Evolutionary conservation across 1,140 invertebrate species (phyloP).

Genomic region (Drosophila lacertosa): DNA sequence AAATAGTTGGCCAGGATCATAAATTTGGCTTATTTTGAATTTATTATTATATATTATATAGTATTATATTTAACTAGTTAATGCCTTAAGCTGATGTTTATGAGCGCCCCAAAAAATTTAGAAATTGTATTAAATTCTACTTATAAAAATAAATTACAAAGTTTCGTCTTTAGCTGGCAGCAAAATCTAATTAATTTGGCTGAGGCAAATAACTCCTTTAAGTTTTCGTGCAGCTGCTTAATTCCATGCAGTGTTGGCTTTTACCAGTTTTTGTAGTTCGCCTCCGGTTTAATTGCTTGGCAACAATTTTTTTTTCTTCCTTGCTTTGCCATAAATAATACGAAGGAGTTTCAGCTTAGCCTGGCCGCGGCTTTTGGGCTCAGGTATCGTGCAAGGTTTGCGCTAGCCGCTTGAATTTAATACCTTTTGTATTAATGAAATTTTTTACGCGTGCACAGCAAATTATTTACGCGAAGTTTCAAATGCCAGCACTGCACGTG

Average conservation of each 20-base stretch:
- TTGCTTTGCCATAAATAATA: slow-evolving; percentile 13
- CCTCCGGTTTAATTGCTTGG: slow-evolving; percentile 40
- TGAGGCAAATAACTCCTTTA: not conserved
- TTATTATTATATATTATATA: too few species aligned
- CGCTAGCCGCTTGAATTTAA: slow-evolving; percentile 54
- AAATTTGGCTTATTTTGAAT: too few species aligned
- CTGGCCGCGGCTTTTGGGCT: not conserved
- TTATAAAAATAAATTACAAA: not conserved
- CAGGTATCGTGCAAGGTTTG: slow-evolving; percentile 12
- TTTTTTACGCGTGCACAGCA: slow-evolving; percentile 58
- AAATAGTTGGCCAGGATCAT: too few species aligned
- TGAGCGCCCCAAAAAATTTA: too few species aligned
- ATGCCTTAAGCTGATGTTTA: too few species aligned
- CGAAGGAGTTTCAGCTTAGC: not conserved
- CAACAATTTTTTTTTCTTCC: slow-evolving; percentile 20
- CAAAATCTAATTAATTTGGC: slow-evolving; percentile 20
- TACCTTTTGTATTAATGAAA: slow-evolving; percentile 70
- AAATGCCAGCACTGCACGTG: slow-evolving; percentile 25
- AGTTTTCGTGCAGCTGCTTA: slow-evolving; percentile 16
- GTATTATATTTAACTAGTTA: too few species aligned
- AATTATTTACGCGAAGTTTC: slow-evolving; percentile 48
- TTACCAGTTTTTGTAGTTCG: slow-evolving; percentile 29
- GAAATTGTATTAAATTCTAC: not conserved
- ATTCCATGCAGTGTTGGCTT: slow-evolving; percentile 8
- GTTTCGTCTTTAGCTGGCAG: not conserved